Percentiles rank a stretch among this genome's conserved stretches.
phyloP scores from a whole-genome alignment of 2,888 invertebrate species.

The Sepiola atlantica region DNA sequence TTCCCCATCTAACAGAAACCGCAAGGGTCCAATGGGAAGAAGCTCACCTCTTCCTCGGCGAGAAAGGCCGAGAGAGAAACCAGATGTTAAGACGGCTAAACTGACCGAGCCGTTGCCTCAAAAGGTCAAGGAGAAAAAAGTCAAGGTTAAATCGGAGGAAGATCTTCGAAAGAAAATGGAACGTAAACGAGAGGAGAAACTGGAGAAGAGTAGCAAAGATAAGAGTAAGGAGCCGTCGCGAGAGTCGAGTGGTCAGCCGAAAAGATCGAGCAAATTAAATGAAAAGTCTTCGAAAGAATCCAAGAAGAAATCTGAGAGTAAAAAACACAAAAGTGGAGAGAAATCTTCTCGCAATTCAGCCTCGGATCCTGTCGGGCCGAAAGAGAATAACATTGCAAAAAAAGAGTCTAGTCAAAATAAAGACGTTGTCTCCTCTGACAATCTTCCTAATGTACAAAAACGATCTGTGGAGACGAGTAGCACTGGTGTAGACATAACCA shows the following conservation, averaged over 20 bases:
- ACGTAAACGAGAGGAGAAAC: conserved; percentile 49
- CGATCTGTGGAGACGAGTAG: neutral
- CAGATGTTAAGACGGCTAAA: neutral
- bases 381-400: neutral
- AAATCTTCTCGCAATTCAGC: neutral
- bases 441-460: neutral
- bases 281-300: neutral
- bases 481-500: neutral
- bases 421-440: neutral
- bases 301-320: neutral
- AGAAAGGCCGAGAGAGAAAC: conserved; percentile 22
- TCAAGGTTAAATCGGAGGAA: neutral
- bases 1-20: conserved; percentile 51
- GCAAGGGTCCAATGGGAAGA: conserved; percentile 33
- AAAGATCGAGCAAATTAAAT: neutral
- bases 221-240: neutral
- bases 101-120: conserved; percentile 45
- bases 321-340: neutral
- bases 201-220: conserved; percentile 42
- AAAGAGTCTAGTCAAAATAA: neutral
- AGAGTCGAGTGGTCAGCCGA: neutral
- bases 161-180: conserved; percentile 49
- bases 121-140: conserved; percentile 1
- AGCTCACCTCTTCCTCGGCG: neutral
- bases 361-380: neutral